These are phyloP conservation scores for Dryobotodes eremita DNA, from an alignment of 2,888 invertebrate genomes.

Conservation along the genomic window DNA sequence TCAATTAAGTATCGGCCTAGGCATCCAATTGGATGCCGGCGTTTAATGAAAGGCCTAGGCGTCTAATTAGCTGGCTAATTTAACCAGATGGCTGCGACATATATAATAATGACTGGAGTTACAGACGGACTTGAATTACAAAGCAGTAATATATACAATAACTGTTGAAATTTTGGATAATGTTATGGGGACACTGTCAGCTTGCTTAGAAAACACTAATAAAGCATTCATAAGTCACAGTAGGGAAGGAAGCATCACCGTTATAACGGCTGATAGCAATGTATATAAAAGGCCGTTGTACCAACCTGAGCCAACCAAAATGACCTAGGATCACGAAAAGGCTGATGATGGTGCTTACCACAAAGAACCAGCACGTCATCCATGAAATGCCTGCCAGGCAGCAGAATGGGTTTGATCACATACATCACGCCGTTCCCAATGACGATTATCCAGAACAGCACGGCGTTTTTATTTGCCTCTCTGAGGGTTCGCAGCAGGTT, in stretches of 20 bases:
- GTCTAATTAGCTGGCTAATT: no score
- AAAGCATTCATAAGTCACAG: no score
- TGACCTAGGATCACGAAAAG: not conserved
- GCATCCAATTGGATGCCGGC: no score
- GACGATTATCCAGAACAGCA: constrained; percentile 49
- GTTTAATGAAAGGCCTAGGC: no score
- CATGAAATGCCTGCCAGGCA: constrained; percentile 40
- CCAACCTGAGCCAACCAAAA: not conserved
- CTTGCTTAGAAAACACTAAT: no score
- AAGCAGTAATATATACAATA: not conserved
- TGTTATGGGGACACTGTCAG: no score
- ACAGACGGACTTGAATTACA: not conserved
- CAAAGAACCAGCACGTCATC: constrained; percentile 39
- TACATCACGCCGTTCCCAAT: constrained; percentile 41
- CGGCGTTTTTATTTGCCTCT: constrained; percentile 41
- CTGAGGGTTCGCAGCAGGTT: constrained; percentile 53
- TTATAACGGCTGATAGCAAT: no score
- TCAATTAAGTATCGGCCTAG: no score
- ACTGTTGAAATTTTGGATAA: not conserved
- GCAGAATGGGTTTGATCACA: constrained; percentile 26
- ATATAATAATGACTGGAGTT: no score
- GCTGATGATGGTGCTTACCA: constrained; percentile 23
- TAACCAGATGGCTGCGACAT: no score
- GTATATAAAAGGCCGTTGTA: not conserved
- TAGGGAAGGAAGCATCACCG: no score